These are phyloP conservation scores for Orchestia grillus DNA, from an alignment of 1,140 invertebrate species.

Conservation along the genomic window DNA sequence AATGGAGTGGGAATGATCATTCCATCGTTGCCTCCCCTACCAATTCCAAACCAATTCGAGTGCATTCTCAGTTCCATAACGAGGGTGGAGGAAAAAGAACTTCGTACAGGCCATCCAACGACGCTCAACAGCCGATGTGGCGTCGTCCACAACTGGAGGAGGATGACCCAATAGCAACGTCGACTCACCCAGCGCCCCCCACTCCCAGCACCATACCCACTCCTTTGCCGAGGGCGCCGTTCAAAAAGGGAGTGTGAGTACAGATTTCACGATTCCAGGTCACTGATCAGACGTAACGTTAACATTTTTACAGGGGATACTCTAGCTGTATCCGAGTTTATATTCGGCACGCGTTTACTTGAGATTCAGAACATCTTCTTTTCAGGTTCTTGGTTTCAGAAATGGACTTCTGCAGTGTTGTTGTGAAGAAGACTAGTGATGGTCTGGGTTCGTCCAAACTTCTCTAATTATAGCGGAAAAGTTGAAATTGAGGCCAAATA, in stretches of 20 bases:
- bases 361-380: not conserved
- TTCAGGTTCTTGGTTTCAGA: not conserved
- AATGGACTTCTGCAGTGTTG: not conserved
- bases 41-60: not conserved
- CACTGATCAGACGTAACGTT: not conserved
- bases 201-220: slow-evolving; percentile 16
- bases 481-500: no score
- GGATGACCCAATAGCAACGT: not conserved
- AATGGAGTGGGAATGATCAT: slow-evolving; percentile 4
- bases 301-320: not conserved
- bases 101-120: not conserved
- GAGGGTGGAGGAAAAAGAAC: not conserved
- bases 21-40: not conserved
- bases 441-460: not conserved
- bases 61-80: not conserved
- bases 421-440: not conserved
- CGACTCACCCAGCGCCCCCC: not conserved
- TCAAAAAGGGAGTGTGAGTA: slow-evolving; percentile 47
- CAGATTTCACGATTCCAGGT: not conserved
- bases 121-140: not conserved
- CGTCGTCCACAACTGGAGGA: not conserved
- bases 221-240: not conserved
- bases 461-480: no score
- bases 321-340: not conserved
- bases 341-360: not conserved